A percentile compares a stretch with the other conserved stretches of the same genome.
phyloP scores from a whole-genome alignment of 2,888 invertebrate genomes.

The Oscheius myriophilus region DNA sequence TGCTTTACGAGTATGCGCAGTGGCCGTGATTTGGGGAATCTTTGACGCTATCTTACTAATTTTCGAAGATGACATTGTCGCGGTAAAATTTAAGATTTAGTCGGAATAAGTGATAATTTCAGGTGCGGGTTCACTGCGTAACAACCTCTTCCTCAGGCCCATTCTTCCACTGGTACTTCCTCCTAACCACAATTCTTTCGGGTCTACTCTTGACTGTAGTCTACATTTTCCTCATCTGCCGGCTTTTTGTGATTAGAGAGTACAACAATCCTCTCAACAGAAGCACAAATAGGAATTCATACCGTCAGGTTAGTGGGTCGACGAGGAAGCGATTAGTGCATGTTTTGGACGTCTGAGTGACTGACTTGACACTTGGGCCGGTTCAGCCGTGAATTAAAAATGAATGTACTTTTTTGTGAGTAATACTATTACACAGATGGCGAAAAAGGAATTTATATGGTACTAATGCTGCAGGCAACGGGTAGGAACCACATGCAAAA shows the following conservation, averaged over 20 bases:
- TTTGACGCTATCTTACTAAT: slow-evolving; percentile 45
- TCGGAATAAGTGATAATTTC: slow-evolving; percentile 14
- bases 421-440: no score
- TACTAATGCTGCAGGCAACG: no score
- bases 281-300: slow-evolving; percentile 34
- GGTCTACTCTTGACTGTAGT: slow-evolving; percentile 41
- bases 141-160: slow-evolving; percentile 53
- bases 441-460: no score
- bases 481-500: no score
- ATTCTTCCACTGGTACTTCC: slow-evolving; percentile 51
- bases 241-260: slow-evolving; percentile 41
- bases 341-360: no score
- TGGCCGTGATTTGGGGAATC: slow-evolving; percentile 43
- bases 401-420: no score
- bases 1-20: slow-evolving; percentile 36
- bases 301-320: slow-evolving; percentile 35
- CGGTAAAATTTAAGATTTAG: slow-evolving; percentile 30
- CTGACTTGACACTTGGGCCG: no score
- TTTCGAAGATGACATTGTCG: slow-evolving; percentile 42
- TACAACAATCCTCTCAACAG: slow-evolving; percentile 39
- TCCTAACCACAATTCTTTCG: slow-evolving; percentile 41
- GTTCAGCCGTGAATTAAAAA: no score
- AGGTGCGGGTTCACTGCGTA: slow-evolving; percentile 57
- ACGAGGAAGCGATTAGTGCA: no score
- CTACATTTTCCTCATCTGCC: slow-evolving; percentile 46